Conservation (phyloP, 2,888 invertebrate species). For the Leistus spinibarbis region DNA sequence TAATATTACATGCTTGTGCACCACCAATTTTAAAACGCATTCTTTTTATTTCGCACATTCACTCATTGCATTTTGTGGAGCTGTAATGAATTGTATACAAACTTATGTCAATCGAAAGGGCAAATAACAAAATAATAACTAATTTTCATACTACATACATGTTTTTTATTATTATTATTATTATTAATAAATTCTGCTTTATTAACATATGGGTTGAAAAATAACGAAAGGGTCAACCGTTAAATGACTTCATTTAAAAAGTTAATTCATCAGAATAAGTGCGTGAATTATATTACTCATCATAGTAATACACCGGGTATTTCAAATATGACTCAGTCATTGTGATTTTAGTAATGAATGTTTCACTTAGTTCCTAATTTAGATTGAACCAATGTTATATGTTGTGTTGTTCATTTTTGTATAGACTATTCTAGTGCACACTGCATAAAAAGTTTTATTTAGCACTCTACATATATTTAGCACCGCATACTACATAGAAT, state of each 20-base stretch:
- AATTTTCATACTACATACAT: background rate
- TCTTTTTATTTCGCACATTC: too few species aligned
- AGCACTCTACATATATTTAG: background rate
- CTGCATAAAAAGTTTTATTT: too few species aligned
- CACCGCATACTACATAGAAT: background rate
- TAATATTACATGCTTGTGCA: too few species aligned
- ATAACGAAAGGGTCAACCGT: background rate
- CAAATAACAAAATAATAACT: constrained; percentile 6
- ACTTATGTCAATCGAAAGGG: background rate
- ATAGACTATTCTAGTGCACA: background rate
- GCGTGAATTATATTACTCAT: background rate
- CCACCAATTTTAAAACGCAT: too few species aligned
- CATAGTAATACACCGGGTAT: background rate
- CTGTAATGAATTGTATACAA: background rate
- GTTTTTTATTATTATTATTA: background rate
- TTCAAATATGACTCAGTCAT: background rate
- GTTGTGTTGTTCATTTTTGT: background rate
- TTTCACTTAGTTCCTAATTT: background rate
- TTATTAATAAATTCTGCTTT: background rate
- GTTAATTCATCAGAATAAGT: background rate
- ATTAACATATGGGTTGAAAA: background rate
- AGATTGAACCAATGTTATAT: background rate
- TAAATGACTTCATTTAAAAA: background rate
- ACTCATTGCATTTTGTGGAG: background rate
- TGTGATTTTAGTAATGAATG: background rate